phyloP scores from a whole-genome alignment of 2,888 invertebrate species.

The Aphidoletes aphidimyza region DNA sequence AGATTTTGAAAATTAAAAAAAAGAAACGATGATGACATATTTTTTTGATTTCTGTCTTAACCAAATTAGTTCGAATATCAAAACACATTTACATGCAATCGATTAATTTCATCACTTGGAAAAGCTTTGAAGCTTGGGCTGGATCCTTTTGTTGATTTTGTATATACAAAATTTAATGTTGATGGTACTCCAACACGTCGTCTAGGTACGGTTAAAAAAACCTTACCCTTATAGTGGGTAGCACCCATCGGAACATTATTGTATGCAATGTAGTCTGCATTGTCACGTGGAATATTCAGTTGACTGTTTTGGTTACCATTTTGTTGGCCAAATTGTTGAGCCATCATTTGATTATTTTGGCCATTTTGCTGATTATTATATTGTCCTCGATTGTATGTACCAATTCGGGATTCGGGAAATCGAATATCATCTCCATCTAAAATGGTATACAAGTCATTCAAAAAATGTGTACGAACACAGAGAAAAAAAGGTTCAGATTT shows the following conservation, averaged over 20 bases:
- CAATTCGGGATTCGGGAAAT: not conserved
- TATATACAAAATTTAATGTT: slow-evolving; percentile 69
- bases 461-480: too few relatives aligned
- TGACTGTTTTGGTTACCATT: too few relatives aligned
- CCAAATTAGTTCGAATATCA: too few relatives aligned
- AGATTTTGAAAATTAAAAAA: not conserved
- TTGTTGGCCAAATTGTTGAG: too few relatives aligned
- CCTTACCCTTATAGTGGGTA: slow-evolving; percentile 56
- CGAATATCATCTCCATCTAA: not conserved
- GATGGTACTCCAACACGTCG: slow-evolving; percentile 69
- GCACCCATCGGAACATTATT: slow-evolving; percentile 57
- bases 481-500: too few relatives aligned
- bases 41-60: too few relatives aligned
- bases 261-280: slow-evolving; percentile 47
- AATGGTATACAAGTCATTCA: not conserved
- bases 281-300: too few relatives aligned
- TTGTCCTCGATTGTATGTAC: not conserved
- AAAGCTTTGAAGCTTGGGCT: slow-evolving; percentile 16
- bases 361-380: not conserved
- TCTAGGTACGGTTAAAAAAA: slow-evolving; percentile 76
- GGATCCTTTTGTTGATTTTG: slow-evolving; percentile 17
- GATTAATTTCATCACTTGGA: not conserved
- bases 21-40: too few relatives aligned
- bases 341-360: too few relatives aligned
- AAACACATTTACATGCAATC: not conserved